These are phyloP conservation scores for Caenorhabditis sp. DNA, from an alignment of 2,888 invertebrate genomes.

Conservation along the genomic window DNA sequence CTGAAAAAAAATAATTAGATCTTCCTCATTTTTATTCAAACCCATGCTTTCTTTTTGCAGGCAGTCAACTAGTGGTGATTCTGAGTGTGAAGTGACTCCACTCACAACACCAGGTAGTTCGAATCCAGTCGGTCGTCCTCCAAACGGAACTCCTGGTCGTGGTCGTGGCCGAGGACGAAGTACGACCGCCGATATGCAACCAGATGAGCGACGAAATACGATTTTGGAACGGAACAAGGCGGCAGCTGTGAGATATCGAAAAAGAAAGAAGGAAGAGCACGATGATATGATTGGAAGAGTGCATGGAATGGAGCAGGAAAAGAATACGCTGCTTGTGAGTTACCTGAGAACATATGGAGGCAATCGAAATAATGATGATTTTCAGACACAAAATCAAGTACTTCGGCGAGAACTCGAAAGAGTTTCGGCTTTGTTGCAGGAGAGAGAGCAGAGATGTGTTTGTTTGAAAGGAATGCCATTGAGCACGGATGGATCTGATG, in stretches of 20 bases:
- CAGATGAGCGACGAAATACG: conserved; percentile 59
- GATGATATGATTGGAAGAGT: conserved; percentile 67
- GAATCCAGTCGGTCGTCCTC: conserved; percentile 38
- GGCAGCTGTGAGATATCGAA: conserved; percentile 69
- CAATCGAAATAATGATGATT: neutral
- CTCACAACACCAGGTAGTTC: conserved; percentile 10
- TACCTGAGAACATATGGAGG: too few species aligned
- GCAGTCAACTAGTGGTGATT: conserved; percentile 21
- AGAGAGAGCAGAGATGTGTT: conserved; percentile 62
- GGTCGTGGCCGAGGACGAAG: conserved; percentile 57
- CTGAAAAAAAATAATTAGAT: too few species aligned
- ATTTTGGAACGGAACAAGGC: conserved; percentile 68
- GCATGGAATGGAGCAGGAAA: conserved; percentile 65
- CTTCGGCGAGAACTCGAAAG: conserved; percentile 67
- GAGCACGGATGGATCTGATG: conserved; percentile 11
- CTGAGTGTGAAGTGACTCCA: conserved; percentile 28
- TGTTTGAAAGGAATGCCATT: conserved; percentile 54
- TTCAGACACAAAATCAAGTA: conserved; percentile 68
- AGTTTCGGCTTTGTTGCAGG: conserved; percentile 59
- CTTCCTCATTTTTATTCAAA: too few species aligned
- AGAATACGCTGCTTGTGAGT: conserved; percentile 39
- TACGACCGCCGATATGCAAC: conserved; percentile 65
- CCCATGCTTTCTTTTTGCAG: conserved; percentile 22
- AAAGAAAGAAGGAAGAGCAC: conserved; percentile 71
- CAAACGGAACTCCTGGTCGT: conserved; percentile 43